Percentiles rank a stretch among this genome's conserved stretches.
Conservation (phyloP, 2,888 invertebrate genomes). For the Stegophylla sp. region DNA sequence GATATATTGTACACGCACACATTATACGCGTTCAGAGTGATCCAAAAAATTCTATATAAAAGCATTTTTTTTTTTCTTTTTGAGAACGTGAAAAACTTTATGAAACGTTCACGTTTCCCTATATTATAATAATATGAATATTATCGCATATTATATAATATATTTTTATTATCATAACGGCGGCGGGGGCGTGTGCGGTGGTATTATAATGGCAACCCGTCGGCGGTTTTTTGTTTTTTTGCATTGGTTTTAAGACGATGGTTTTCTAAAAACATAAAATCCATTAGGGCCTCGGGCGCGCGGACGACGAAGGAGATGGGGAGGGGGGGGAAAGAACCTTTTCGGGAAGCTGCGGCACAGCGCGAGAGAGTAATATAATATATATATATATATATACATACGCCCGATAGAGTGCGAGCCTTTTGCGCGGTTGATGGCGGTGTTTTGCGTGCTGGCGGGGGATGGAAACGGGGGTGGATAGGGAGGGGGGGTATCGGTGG, state of each 20-base stretch:
- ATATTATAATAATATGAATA: too few species aligned
- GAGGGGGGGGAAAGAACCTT: neutral
- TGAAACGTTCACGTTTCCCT: too few species aligned
- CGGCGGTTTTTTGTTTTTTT: neutral
- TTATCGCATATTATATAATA: too few species aligned
- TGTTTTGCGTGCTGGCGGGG: too few species aligned
- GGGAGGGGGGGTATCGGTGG: neutral
- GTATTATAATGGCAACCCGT: too few species aligned
- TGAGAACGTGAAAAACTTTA: too few species aligned
- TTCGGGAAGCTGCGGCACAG: neutral
- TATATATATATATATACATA: too few species aligned
- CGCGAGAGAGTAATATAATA: neutral
- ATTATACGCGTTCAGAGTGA: neutral
- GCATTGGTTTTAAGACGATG: conserved; percentile 10
- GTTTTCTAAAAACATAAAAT: conserved; percentile 45
- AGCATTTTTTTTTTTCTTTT: too few species aligned
- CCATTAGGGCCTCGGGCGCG: conserved; percentile 26
- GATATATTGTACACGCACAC: neutral
- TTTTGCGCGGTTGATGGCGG: too few species aligned
- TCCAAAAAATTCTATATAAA: neutral
- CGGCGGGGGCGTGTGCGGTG: neutral
- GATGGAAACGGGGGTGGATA: neutral
- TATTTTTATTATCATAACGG: too few species aligned
- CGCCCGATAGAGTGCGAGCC: too few species aligned
- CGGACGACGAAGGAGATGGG: neutral